phyloP scores from a whole-genome alignment of 2,113 vertebrate genomes.

The Ammospiza caudacuta region DNA sequence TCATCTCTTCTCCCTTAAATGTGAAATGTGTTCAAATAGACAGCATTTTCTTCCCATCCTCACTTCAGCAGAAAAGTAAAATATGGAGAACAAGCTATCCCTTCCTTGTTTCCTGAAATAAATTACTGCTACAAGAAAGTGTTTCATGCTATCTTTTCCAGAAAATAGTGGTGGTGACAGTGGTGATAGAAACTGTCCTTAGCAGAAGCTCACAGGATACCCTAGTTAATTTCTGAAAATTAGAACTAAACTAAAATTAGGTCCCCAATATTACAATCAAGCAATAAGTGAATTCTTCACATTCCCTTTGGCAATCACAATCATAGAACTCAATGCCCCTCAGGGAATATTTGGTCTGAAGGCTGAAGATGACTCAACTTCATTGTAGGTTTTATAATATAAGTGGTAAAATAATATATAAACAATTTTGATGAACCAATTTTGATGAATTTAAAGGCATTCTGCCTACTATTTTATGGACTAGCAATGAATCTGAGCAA shows the following conservation, averaged over 20 bases:
- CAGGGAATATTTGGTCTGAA: background rate
- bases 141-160: background rate
- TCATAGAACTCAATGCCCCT: background rate
- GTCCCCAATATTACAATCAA: background rate
- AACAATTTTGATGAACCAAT: background rate
- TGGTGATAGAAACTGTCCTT: background rate
- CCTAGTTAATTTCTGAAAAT: background rate
- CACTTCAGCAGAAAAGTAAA: background rate
- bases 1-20: background rate
- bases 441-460: background rate
- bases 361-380: background rate
- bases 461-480: background rate
- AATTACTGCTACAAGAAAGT: background rate
- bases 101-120: background rate
- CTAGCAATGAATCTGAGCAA: background rate
- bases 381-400: background rate
- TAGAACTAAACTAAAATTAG: background rate
- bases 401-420: background rate
- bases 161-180: background rate
- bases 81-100: background rate
- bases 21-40: background rate
- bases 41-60: background rate
- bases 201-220: background rate
- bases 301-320: background rate
- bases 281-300: background rate